phyloP scores from a whole-genome alignment of 2,797 vertebrate species.

The Pangasius larnaudii region DNA sequence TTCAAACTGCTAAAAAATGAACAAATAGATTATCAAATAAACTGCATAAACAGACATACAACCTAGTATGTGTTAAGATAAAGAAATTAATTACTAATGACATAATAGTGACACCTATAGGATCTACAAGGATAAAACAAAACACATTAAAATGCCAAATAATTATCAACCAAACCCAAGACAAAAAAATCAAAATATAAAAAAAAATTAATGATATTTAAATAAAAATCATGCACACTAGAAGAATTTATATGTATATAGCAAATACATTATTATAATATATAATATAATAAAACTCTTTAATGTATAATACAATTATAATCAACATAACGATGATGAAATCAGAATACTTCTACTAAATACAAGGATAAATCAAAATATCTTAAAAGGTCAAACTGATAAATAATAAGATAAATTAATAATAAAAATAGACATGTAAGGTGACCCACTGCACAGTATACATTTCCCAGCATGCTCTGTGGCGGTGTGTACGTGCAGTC shows the following conservation, averaged over 20 bases:
- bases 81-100: not conserved
- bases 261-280: not conserved
- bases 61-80: too few relatives aligned
- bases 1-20: not conserved
- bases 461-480: slow-evolving; percentile 20
- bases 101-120: slow-evolving; percentile 7
- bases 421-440: too few relatives aligned
- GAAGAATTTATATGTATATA: too few relatives aligned
- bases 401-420: not conserved
- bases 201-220: too few relatives aligned
- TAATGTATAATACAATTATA: not conserved
- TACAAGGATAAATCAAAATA: not conserved
- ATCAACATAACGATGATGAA: not conserved
- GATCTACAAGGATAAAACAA: not conserved
- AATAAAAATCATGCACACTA: too few relatives aligned
- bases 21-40: not conserved
- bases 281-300: not conserved
- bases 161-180: too few relatives aligned
- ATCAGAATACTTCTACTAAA: not conserved
- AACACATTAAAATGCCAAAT: not conserved
- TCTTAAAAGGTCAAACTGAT: not conserved
- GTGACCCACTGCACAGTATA: not conserved
- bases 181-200: too few relatives aligned
- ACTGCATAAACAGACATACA: not conserved
- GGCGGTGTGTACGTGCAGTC: slow-evolving; percentile 28